Conservation (phyloP, 2,888 invertebrate species). For the Strigamia crassipes region DNA sequence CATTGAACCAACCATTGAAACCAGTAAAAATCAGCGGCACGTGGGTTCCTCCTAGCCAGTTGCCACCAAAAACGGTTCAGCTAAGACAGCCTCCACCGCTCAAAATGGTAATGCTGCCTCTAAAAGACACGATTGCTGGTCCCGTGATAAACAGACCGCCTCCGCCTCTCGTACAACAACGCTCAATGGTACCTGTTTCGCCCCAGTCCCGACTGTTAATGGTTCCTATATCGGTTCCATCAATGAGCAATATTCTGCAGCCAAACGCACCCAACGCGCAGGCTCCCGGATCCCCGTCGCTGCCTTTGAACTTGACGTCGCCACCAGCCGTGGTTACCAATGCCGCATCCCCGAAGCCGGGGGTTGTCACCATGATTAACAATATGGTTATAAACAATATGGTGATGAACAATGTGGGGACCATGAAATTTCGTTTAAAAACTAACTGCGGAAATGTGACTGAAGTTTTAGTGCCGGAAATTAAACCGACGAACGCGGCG, state of each 20-base stretch:
- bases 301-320: too few species aligned
- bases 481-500: background rate
- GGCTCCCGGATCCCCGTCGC: too few species aligned
- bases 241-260: background rate
- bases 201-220: background rate
- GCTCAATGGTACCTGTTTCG: too few species aligned
- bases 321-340: background rate
- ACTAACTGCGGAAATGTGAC: background rate
- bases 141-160: background rate
- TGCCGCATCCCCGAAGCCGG: background rate
- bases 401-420: too few species aligned
- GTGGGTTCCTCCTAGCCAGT: background rate
- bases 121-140: background rate
- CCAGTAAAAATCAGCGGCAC: background rate
- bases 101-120: background rate
- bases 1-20: background rate
- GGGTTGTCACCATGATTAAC: conserved; percentile 1
- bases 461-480: conserved; percentile 29
- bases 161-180: background rate
- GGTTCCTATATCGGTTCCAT: background rate
- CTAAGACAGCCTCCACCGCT: background rate
- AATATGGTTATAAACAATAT: background rate
- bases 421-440: conserved; percentile 42
- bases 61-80: background rate
- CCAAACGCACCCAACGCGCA: too few species aligned